phyloP scores from a whole-genome alignment of 2,888 invertebrate genomes.

The Quadroppia sp. region DNA sequence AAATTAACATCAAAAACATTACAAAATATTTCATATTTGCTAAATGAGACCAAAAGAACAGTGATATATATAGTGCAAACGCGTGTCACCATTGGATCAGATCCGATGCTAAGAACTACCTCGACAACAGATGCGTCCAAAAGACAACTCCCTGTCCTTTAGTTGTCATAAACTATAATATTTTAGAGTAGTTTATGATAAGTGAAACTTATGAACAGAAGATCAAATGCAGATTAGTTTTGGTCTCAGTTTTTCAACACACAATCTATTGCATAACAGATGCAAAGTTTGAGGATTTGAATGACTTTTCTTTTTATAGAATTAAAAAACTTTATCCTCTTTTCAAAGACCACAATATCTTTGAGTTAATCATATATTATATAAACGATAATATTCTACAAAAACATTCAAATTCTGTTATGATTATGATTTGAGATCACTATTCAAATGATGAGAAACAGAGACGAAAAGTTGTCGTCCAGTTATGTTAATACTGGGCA shows the following conservation, averaged over 20 bases:
- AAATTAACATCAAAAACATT: constrained; percentile 23
- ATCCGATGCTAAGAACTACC: constrained; percentile 8
- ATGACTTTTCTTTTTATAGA: neutral
- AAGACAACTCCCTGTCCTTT: neutral
- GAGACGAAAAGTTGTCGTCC: neutral
- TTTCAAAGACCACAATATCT: neutral
- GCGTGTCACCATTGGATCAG: constrained; percentile 20
- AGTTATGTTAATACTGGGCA: neutral
- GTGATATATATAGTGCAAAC: neutral
- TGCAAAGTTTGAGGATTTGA: neutral
- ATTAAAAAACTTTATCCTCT: neutral
- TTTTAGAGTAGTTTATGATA: constrained; percentile 1
- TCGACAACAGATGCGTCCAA: constrained; percentile 16
- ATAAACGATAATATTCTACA: no score
- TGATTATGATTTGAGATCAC: no score
- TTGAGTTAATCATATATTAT: no score
- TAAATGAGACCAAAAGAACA: constrained; percentile 9
- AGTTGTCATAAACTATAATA: neutral
- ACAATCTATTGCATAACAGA: neutral
- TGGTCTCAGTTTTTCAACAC: neutral
- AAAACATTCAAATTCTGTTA: no score
- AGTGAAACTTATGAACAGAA: neutral
- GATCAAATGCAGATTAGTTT: neutral
- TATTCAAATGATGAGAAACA: neutral
- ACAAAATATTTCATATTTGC: constrained; percentile 19